A percentile compares a stretch with the other conserved stretches of the same genome.
phyloP scores from a whole-genome alignment of 2,797 vertebrate genomes.

The Melanotaenia maccullochi region DNA sequence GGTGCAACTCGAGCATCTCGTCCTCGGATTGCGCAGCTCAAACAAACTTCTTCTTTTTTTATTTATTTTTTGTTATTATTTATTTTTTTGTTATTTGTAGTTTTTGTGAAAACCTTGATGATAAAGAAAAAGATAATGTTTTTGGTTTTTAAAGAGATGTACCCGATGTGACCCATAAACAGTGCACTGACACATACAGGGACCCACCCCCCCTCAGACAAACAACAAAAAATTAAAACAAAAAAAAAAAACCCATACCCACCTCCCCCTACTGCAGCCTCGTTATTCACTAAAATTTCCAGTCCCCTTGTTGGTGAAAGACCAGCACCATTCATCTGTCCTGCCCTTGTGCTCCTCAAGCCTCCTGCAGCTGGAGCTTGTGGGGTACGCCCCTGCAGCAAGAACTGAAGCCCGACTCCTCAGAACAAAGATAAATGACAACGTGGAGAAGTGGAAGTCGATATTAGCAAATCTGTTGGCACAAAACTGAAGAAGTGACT shows the following conservation, averaged over 20 bases:
- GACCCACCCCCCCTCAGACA: slow-evolving; percentile 13
- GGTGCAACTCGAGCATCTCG: slow-evolving; percentile 64
- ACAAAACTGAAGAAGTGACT: slow-evolving; percentile 54
- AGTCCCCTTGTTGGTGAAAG: slow-evolving; percentile 40
- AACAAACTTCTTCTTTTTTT: slow-evolving; percentile 50
- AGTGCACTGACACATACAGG: slow-evolving; percentile 77
- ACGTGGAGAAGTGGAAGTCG: slow-evolving; percentile 61
- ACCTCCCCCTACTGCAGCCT: slow-evolving; percentile 30
- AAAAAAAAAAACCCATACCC: not conserved
- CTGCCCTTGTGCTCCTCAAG: slow-evolving; percentile 50
- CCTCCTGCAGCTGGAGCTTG: slow-evolving; percentile 44
- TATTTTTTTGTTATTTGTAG: slow-evolving; percentile 44
- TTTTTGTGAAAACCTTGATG: slow-evolving; percentile 73
- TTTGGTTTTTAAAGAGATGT: slow-evolving; percentile 82
- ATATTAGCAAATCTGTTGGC: slow-evolving; percentile 66
- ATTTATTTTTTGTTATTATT: slow-evolving; percentile 21
- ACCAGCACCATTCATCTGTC: slow-evolving; percentile 62
- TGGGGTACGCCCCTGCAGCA: slow-evolving; percentile 43
- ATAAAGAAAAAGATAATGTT: slow-evolving; percentile 73
- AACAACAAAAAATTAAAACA: too few species aligned
- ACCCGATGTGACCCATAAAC: slow-evolving; percentile 80
- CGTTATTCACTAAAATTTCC: slow-evolving; percentile 40
- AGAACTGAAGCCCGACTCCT: slow-evolving; percentile 28
- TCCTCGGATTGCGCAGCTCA: slow-evolving; percentile 71
- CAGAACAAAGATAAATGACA: slow-evolving; percentile 38